A percentile compares a stretch with the other conserved stretches of the same genome.
Evolutionary conservation across 30 jellyfish, hydroid and myxozoan species (phyloP).

Genomic region (Cassiopea xamachana): DNA sequence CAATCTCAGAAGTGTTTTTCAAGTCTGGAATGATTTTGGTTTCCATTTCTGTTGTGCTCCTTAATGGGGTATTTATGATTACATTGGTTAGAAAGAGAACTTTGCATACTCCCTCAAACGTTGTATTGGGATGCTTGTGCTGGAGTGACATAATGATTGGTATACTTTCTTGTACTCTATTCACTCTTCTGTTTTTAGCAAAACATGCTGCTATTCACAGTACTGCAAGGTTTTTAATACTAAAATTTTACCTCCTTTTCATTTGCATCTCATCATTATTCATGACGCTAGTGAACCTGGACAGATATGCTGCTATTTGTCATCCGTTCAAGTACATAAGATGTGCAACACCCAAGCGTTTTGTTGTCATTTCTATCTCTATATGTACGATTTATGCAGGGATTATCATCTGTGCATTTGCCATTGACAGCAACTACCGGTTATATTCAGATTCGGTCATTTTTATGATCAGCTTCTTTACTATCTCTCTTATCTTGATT

Average conservation of each 20-base stretch:
- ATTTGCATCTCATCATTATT: neutral
- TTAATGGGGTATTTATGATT: neutral
- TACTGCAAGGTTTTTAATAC: no score
- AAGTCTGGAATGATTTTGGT: no score
- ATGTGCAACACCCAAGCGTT: neutral
- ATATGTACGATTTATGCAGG: neutral
- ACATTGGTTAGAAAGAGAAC: neutral
- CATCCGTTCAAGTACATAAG: constrained; percentile 31
- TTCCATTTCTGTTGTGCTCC: no score
- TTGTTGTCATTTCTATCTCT: no score
- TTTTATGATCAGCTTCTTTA: no score
- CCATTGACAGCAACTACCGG: no score
- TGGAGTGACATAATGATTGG: neutral
- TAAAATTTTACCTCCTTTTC: neutral
- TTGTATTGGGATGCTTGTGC: neutral
- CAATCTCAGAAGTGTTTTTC: no score
- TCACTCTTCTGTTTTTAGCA: no score
- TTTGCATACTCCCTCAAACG: neutral
- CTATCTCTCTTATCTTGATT: no score
- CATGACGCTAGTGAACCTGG: neutral
- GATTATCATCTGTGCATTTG: neutral
- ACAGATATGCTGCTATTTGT: constrained; percentile 30
- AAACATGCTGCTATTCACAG: no score
- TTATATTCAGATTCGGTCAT: no score
- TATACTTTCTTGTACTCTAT: no score